A percentile compares a stretch with the other conserved stretches of the same genome.
Evolutionary conservation across 1,140 invertebrate species (phyloP).

Genomic region (Helicoverpa armigera): DNA sequence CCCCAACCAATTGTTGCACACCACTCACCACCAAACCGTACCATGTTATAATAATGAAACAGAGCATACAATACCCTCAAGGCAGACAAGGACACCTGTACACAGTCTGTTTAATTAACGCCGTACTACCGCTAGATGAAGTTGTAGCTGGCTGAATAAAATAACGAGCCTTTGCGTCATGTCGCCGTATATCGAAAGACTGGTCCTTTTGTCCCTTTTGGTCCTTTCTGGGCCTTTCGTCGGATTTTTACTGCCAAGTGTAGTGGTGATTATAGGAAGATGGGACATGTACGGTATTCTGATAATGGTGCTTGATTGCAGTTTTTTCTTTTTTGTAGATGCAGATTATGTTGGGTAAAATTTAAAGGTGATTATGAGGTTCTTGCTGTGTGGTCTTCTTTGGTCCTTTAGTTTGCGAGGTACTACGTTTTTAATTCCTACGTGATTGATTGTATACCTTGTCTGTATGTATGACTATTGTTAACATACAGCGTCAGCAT

Average conservation of each 20-base stretch:
- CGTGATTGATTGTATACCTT: no score
- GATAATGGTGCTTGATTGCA: slow-evolving; percentile 21
- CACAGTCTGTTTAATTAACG: slow-evolving; percentile 44
- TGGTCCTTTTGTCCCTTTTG: neutral
- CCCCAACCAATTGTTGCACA: slow-evolving; percentile 37
- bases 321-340: neutral
- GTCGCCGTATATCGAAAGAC: slow-evolving; percentile 18
- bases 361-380: neutral
- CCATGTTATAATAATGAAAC: slow-evolving; percentile 51
- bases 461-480: no score
- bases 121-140: slow-evolving; percentile 48
- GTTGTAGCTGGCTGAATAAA: slow-evolving; percentile 47
- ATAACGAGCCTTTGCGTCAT: slow-evolving; percentile 44
- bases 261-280: slow-evolving; percentile 11
- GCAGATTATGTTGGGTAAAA: neutral
- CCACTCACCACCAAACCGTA: neutral
- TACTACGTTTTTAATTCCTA: no score
- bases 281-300: slow-evolving; percentile 1
- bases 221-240: neutral
- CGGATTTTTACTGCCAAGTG: slow-evolving; percentile 4
- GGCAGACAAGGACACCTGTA: slow-evolving; percentile 41
- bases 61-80: slow-evolving; percentile 12
- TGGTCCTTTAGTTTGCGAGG: neutral
- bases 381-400: slow-evolving; percentile 17
- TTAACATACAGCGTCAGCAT: no score